Evolutionary conservation across 2,113 vertebrate genomes (phyloP), one percentile per base, ranked within the genome.

Genomic region (Cololabis saira): DNA sequence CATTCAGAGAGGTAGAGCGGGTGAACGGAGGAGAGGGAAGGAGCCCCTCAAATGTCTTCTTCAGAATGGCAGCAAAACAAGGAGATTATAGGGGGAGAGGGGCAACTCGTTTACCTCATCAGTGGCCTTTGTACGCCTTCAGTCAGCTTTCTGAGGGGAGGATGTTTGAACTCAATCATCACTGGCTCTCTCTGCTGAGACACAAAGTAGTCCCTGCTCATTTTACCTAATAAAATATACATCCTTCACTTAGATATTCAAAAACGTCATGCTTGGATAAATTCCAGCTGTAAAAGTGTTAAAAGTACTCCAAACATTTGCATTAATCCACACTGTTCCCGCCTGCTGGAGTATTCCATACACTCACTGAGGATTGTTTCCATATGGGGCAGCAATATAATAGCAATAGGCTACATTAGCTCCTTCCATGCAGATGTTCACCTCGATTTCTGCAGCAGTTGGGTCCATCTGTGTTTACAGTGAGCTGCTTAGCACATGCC

Each of bases 401-500:
- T 66, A 61, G 71, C 71, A 79, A 74, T 76, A 54, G 71, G 72
- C 58, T 63, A 67, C 61, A 78, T 77, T 83, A 82, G 65, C 76
- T 71, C 60, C 56, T 55, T 77, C 60, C 77, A 78, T 87, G 64
- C 90, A 90, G 88, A 92, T 90, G 90, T 89, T 87, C 69, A 48
- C 63, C 75, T 71, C 75, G 8, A 42, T 81, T 74, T 78, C 64
- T 52, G 71, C 76, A 85, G 80, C 86, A 79, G 83, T 87, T 62
- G 24, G 60, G 67, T 76, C 86, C 88, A 92, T 91, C 86, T 91
- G 90, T 90, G 85, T 86, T 80, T 81, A 78, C 82, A 87, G 78
- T 75, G 74, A 78, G 87, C 84, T 81, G 79, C 79, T 90, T 87
- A 83, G 86, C 75, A 41, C 80, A 57, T 61, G 77, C 48, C 74